Conservation (phyloP, 92 coral and sea anemone genomes). For the Phymanthus crucifer region DNA sequence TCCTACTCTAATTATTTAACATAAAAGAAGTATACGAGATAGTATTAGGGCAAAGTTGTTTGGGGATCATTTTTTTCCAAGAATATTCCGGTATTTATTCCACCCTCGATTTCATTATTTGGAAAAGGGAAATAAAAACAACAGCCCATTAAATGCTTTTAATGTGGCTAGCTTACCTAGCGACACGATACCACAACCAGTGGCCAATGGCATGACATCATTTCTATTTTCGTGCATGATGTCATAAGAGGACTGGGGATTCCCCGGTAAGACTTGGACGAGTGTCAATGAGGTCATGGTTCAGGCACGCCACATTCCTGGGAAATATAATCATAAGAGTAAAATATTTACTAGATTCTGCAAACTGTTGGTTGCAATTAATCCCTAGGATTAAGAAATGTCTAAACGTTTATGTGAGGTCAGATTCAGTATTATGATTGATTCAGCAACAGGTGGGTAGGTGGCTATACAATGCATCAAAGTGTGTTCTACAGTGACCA, state of each 20-base stretch:
- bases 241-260: slow-evolving; percentile 29
- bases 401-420: neutral
- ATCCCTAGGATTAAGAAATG: neutral
- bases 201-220: slow-evolving; percentile 27
- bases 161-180: slow-evolving; percentile 11
- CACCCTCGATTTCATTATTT: neutral
- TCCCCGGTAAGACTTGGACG: slow-evolving; percentile 21
- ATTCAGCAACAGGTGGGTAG: neutral
- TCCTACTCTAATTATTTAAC: too few species aligned
- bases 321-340: neutral
- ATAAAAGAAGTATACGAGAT: too few species aligned
- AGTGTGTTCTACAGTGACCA: neutral
- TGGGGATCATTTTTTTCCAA: neutral
- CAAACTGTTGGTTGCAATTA: neutral
- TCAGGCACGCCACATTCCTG: slow-evolving; percentile 11
- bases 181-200: slow-evolving; percentile 9
- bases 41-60: too few species aligned
- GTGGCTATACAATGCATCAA: neutral
- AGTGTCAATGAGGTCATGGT: slow-evolving; percentile 33
- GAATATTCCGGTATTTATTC: neutral
- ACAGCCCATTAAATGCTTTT: neutral
- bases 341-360: neutral
- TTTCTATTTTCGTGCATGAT: slow-evolving; percentile 18
- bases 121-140: neutral
- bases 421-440: neutral